Base-by-base conservation (phyloP, 2,113 vertebrate species). In the Xiphophorus couchianus region DNA sequence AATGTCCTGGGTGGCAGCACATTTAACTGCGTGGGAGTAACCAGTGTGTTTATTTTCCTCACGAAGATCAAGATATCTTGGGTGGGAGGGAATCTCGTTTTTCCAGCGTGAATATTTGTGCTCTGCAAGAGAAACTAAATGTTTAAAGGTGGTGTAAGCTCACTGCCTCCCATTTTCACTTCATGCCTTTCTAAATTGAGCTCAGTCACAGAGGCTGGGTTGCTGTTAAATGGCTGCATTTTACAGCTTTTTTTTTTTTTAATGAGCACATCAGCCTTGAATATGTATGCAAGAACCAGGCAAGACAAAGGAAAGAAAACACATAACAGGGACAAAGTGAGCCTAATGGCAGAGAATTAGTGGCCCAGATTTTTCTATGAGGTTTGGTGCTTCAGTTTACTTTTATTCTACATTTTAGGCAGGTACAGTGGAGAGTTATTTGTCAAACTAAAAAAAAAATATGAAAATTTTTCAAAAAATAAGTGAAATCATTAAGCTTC, bases 11-110 rank as follows among this genome's bases (percentile, higher is more conserved):
- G 64, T 85, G 89, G 89, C 76, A 86, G 82, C 79, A 91, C 86
- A 89, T 92, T 90, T 90, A 81, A 63, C 64, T 76, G 73, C 11
- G 84, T 82, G 84, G 88, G 85, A 78, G 88, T 73, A 76, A 87
- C 76, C 69, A 67, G 64, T 67, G 74, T 83, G 67, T 88, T 88
- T 89, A 80, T 89, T 88, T 88, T 75, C 63, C 82, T 67, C 66
- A 42, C 65, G 87, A 90, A 89, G 84, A 87, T 87, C 86, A 84
- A 90, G 85, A 89, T 83, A 82, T 91, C 83, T 89, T 7, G 15
- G 76, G 82, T 87, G 77, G 90, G 86, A 89, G 78, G 83, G 44
- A 86, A 83, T 89, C 76, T 84, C 39, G 61, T 86, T 90, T 83
- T 89, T 88, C 69, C 76, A 69, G 73, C 71, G 65, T 81, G 67